These are phyloP conservation scores for Calephelis perditalis DNA, from an alignment of 2,888 invertebrate species.

Conservation along the genomic window DNA sequence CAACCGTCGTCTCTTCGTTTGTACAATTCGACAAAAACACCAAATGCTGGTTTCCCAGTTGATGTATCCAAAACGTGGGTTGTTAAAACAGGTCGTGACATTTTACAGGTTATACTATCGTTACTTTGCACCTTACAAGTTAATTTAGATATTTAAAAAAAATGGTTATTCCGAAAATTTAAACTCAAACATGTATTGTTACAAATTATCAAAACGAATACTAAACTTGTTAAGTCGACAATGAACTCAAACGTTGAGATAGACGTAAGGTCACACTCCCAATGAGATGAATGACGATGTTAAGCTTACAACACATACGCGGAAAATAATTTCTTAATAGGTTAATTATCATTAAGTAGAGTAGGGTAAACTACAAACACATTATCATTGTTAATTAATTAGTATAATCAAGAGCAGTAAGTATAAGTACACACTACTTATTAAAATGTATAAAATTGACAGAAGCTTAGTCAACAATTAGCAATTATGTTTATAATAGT, in stretches of 20 bases:
- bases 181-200: background rate
- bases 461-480: too few species aligned
- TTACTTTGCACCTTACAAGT: too few species aligned
- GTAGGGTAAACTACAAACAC: too few species aligned
- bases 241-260: background rate
- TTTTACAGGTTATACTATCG: slow-evolving; percentile 25
- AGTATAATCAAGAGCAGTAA: too few species aligned
- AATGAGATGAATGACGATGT: slow-evolving; percentile 6
- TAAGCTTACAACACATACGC: background rate
- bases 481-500: too few species aligned
- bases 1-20: slow-evolving; percentile 81
- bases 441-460: too few species aligned
- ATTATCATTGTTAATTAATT: too few species aligned
- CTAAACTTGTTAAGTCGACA: background rate
- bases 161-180: background rate
- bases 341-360: too few species aligned
- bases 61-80: slow-evolving; percentile 87
- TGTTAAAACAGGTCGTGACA: slow-evolving; percentile 80
- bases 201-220: slow-evolving; percentile 8
- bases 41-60: slow-evolving; percentile 81
- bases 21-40: slow-evolving; percentile 82
- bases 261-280: background rate
- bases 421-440: too few species aligned
- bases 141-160: too few species aligned
- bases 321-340: background rate